Conservation (phyloP, 2,888 invertebrate genomes). For the Panopea generosa region DNA sequence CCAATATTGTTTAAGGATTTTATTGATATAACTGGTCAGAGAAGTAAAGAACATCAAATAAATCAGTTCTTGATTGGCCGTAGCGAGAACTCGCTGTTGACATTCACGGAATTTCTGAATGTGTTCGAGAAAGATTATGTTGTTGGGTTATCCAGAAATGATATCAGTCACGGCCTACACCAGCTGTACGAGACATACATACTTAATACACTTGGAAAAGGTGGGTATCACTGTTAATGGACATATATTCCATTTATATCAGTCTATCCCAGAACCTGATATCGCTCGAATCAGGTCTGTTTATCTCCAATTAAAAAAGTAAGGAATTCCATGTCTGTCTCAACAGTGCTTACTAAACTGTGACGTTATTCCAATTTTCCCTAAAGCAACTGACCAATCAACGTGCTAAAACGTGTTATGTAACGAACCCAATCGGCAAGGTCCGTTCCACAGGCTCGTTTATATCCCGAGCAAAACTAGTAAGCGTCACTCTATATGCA, state of each 20-base stretch:
- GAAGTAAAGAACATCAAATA: conserved; percentile 41
- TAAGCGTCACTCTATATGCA: no score
- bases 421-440: no score
- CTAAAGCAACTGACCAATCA: no score
- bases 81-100: conserved; percentile 19
- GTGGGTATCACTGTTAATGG: conserved; percentile 10
- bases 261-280: no score
- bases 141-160: conserved; percentile 35
- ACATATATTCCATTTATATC: no score
- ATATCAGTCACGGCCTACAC: conserved; percentile 42
- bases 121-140: conserved; percentile 57
- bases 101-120: conserved; percentile 58
- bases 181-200: conserved; percentile 50
- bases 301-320: not conserved
- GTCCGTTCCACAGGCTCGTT: no score
- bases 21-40: conserved; percentile 56
- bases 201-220: conserved; percentile 52
- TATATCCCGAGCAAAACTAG: no score
- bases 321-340: no score
- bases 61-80: conserved; percentile 20
- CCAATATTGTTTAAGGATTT: conserved; percentile 41
- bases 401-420: no score
- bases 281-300: no score
- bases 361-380: no score
- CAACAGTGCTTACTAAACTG: no score